Base-by-base conservation (phyloP, 2,797 vertebrate genomes). In the Muraenolepis orangiensis region DNA sequence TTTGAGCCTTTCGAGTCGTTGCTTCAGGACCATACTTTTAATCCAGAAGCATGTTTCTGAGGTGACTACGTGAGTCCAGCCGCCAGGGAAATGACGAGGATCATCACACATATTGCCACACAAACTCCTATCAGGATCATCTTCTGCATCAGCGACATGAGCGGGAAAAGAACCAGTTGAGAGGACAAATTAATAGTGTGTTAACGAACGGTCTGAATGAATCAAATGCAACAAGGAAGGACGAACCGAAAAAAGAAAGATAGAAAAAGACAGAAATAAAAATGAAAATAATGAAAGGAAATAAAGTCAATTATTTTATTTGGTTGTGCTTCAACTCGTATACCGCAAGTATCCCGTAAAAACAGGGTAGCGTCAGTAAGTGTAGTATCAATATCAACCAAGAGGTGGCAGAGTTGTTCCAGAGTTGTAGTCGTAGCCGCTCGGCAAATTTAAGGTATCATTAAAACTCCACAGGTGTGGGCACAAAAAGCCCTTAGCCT, bases 81-180 rank as follows among this genome's bases (percentile, higher is more conserved):
- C 71, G 90, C 83, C 18, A 95, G 88, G 28, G 83, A 82, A 82
- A 93, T 85, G 88, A 92, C 85, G 83, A 95, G 86, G 87, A 94
- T 69, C 75, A 72, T 81, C 72, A 94, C 40, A 84, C 87, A 89
- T 20, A 86, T 73, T 18, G 88, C 89, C 75, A 93, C 71, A 85
- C 93, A 94, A 74, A 87, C 85, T 70, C 87, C 91, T 81, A 94
- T 90, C 78, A 93, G 86, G 76, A 94, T 88, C 89, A 87, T 71
- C 86, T 94, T 95, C 93, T 95, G 93, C 76, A 82, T 76, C 66
- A 76, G 70, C 20, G 72, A 69, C 8, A 81, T 10, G 28, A 57
- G 74, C 61, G 57, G 68, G 71, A 23, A 79, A 74, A 82, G 12
- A 82, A 74, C 69, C 42, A 32, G 23, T 87, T 66, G n/a, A 89